Base-by-base conservation (phyloP, 1,140 invertebrate genomes). In the Harpegnathos saltator region DNA sequence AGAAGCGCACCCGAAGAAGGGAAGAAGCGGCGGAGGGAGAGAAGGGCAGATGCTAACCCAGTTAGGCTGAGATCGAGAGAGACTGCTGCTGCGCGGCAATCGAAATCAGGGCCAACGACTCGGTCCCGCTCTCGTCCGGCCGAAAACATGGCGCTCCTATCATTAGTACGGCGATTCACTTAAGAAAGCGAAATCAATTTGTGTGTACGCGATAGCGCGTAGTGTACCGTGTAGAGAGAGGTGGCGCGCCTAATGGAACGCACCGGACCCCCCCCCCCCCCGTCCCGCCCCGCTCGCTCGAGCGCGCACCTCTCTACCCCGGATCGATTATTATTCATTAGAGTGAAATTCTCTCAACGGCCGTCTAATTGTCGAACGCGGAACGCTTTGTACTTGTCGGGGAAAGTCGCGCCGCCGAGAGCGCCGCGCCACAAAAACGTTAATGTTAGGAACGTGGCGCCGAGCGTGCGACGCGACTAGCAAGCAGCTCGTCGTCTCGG, bases 331-430 rank as follows among this genome's bases (percentile, higher is more conserved):
- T 85, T 77, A 83, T 83, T 85, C 81, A 68, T 85, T 83, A 74
- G 44, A 85, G 80, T 85, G 81, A 85, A 85, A 85, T 85, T 83
- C 65, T 83, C 65, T 73, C 58, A 66, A 50, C 69, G 22, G 24
- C 72, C 63, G 72, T 85, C 48, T 83, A 85, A 85, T 83, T 85
- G 56, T 85, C 52, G 65, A 52, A 62, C 65, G 68, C 59, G 56
- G 74, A 61, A 62, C n/a, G n/a, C 52, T 69, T 58, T 59, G 62
- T 33, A 48, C 48, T n/a, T n/a, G 26, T 29, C 56, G 58, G 66
- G 24, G 83, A 84, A 84, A 84, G 83, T 84, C 48, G 22, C 24
- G 24, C n/a, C 58, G 33, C 17, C 33, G 29, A 54, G 56, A 54
- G 56, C 33, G 33, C 5, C 44, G 17, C 26, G 38, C 44, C 54